Evolutionary conservation across 1,140 invertebrate genomes (phyloP), one percentile per base, ranked within the genome.

Genomic region (Drosophila azteca): DNA sequence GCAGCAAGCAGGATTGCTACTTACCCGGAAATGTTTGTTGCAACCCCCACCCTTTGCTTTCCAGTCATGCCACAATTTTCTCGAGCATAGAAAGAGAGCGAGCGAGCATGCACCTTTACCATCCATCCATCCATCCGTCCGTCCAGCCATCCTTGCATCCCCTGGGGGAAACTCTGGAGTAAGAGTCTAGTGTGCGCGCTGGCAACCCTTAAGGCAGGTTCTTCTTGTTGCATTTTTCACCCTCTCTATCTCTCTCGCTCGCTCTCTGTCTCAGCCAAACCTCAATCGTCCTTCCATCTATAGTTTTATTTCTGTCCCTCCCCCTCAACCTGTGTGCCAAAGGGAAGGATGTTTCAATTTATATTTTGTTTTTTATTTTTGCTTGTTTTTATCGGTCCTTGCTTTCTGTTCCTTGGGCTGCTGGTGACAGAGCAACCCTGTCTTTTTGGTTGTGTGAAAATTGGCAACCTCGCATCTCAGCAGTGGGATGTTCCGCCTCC

Each of bases 341-440:
- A 35, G 31, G 82, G 83, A 88, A 87, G 83, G 83, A 87, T 87
- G 82, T 87, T 87, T 88, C 82, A 88, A 87, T 88, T 83, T 87
- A 71, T 87, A 87, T 88, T 87, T 88, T 88, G 75, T 83, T 87
- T 83, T 83, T 88, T 79, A 67, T 67, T 77, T 64, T 62, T 73
- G 66, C 60, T 79, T 4, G 75, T 82, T 87, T 87, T 87, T 87
- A 79, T 87, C 83, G 78, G 57, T 82, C 70, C 67, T 3, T 39
- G 35, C 35, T 39, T 39, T 39, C 11, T 11, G 75, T 79, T 79
- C 77, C 55, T 67, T 74, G 48, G n/a, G n/a, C n/a, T n/a, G 68
- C 51, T 72, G 76, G 67, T 82, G 74, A 78, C 64, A 64, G 26
- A 78, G 80, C 67, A 78, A 69, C 60, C 69, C 77, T 71, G 69